Evolutionary conservation across 2,113 vertebrate genomes (phyloP), one percentile per base, ranked within the genome.

Genomic region (Riparia riparia): DNA sequence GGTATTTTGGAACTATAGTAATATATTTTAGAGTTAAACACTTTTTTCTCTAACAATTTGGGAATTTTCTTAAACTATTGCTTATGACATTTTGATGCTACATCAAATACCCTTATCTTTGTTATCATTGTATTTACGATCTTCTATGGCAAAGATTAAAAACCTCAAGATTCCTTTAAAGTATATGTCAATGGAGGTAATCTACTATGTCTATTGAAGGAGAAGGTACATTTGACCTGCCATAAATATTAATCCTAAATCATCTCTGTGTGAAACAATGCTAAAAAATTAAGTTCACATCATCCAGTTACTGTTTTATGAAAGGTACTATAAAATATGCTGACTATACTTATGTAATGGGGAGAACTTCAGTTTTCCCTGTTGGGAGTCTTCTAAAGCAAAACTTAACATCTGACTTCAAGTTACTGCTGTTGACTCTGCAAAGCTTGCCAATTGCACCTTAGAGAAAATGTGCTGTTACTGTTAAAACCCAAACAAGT

Each of bases 121-220:
- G 21, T 61, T 17, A 21, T 60, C 3, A n/a, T 13, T 58, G 3
- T 34, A 12, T 58, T 71, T 76, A 17, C 8, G 39, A 18, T 86
- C 26, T 69, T 49, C 31, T 47, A 6, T 24, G 12, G 7, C 10
- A 76, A 86, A 82, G 28, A 76, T 60, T 50, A 53, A 89, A 69
- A 32, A 51, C 3, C 12, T 69, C 25, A 25, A 34, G 11, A 7
- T 56, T 44, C 8, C 12, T 37, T 68, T 49, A 49, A 90, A 54
- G 1, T 51, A 6, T 25, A 21, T 17, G 17, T 14, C 12, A n/a
- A 7, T 24, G 72, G 65, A 82, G 17, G 31, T 37, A 13, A 42
- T 7, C 32, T n/a, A 56, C 1, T 21, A 13, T 1, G 1, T 49
- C 2, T 37, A 26, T 13, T 47, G 51, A 82, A 31, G 9, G 21